Base-by-base conservation (phyloP, 2,888 invertebrate genomes). In the Caenorhabditis auriculariae region DNA sequence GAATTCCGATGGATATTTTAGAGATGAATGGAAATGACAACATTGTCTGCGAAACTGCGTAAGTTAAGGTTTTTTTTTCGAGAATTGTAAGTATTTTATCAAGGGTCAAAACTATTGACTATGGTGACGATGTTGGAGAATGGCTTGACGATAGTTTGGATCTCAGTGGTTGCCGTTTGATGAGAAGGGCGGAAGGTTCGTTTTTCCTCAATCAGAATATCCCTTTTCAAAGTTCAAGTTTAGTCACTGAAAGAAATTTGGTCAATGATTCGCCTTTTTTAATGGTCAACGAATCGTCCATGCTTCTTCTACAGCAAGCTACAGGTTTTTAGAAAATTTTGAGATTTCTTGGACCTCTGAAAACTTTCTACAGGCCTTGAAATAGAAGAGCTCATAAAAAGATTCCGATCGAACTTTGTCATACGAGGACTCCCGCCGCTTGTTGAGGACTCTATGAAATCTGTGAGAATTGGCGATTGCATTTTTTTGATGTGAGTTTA, bases 381-480 rank as follows among this genome's bases (percentile, higher is more conserved):
- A 69, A 88, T 39, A 9, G 58, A 68, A 23, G 72, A 73, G 7
- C 64, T 75, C 17, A 54, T 74, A 7, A 86, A 87, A 60, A 86
- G 95, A 72, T 95, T 96, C 83, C 87, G 96, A 77, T 90, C 90
- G n/a, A 96, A 96, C 84, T 86, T 96, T 37, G 86, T 94, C 2
- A 85, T 93, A 15, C 43, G 62, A 66, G 89, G 89, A 51, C 83
- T 86, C 2, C 63, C 72, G 21, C 86, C 90, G n/a, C 88, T 93
- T 77, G 87, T 87, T 27, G 95, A 95, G 85, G 88, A 88, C 48
- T 82, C 85, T 1, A 91, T 90, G 87, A 83, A 85, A 19, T 81
- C 83, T 55, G 77, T 92, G 55, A 79, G 83, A 46, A 88, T 93
- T 73, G 89, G 89, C 43, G 85, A 66, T 26, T 48, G 66, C 1